Percentiles rank a stretch among this genome's conserved stretches.
These are phyloP conservation scores for Eira barbara DNA, from an alignment of 2,113 vertebrate genomes.

Conservation along the genomic window DNA sequence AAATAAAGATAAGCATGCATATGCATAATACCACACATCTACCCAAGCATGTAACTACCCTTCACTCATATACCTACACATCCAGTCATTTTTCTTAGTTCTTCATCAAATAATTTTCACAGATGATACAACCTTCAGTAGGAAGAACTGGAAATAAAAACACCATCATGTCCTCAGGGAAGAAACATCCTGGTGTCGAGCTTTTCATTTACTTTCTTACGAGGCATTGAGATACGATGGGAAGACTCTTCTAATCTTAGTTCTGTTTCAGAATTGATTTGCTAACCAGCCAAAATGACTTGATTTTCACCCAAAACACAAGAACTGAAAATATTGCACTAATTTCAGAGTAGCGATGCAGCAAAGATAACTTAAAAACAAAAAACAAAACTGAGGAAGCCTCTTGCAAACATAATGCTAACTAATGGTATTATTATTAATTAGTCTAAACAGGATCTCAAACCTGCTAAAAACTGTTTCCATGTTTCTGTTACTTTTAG, in stretches of 20 bases:
- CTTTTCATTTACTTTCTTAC: neutral
- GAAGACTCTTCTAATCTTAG: neutral
- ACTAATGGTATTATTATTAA: neutral
- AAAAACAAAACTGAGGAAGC: neutral
- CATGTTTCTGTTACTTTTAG: conserved; percentile 38
- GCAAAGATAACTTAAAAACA: neutral
- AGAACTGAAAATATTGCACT: neutral
- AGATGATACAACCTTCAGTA: neutral
- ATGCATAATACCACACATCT: neutral
- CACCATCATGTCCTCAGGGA: neutral
- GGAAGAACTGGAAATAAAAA: neutral
- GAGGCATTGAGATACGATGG: neutral
- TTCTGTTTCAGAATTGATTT: neutral
- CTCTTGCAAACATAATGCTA: neutral
- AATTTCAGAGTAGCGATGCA: neutral
- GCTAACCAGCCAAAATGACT: neutral
- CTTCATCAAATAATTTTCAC: conserved; percentile 33
- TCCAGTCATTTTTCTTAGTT: neutral
- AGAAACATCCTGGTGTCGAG: neutral
- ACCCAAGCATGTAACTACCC: neutral
- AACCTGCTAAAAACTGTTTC: neutral
- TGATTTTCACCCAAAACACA: neutral
- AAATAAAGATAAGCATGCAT: neutral
- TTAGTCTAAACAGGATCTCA: neutral
- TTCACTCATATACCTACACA: neutral